Conservation (phyloP, 1,140 invertebrate genomes). For the Drosophila kikkawai region DNA sequence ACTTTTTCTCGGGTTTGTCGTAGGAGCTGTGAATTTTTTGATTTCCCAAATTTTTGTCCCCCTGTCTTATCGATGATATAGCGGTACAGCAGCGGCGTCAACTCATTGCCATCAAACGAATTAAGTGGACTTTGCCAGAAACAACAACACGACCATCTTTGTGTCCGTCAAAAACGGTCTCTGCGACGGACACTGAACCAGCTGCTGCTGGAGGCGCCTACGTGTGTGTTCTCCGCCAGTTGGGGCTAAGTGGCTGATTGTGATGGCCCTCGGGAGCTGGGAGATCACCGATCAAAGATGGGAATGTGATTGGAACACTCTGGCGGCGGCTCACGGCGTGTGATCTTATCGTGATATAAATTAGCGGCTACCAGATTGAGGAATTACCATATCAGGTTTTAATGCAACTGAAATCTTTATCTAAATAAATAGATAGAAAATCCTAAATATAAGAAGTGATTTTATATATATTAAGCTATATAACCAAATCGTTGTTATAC, state of each 20-base stretch:
- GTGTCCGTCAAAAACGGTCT: conserved; percentile 35
- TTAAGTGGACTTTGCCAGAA: conserved; percentile 53
- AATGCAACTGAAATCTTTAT: not conserved
- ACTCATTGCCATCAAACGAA: conserved; percentile 70
- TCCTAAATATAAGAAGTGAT: not conserved
- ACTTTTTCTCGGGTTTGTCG: conserved; percentile 52
- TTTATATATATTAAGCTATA: not conserved
- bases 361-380: conserved; percentile 35
- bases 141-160: conserved; percentile 2
- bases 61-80: conserved; percentile 63
- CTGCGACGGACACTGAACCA: conserved; percentile 33
- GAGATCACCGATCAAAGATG: conserved; percentile 10
- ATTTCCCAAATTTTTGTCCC: conserved; percentile 57
- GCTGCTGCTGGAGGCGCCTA: conserved; percentile 44
- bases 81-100: conserved; percentile 61
- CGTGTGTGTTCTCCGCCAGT: conserved; percentile 71
- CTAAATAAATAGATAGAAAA: not conserved
- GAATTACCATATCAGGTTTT: conserved; percentile 9
- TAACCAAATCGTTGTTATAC: not conserved
- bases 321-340: conserved; percentile 36
- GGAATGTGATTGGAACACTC: conserved; percentile 20
- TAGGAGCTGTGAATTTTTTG: conserved; percentile 73
- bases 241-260: conserved; percentile 62
- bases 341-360: conserved; percentile 64
- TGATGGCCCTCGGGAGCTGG: conserved; percentile 19